Evolutionary conservation across 2,888 invertebrate genomes (phyloP).

Genomic region (Cantharis flavilabris): DNA sequence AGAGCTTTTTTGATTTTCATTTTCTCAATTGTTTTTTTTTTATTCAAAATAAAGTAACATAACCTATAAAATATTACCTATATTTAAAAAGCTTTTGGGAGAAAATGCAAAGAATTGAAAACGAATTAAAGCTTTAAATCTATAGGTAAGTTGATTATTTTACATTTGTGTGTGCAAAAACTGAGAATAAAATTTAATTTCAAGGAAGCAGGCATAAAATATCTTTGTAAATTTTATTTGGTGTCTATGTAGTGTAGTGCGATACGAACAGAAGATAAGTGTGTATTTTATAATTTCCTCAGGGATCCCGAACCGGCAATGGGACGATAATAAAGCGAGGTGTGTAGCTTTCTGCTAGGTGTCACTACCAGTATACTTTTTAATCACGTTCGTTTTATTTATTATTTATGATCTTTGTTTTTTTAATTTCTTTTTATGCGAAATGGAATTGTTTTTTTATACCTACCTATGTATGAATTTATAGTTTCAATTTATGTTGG

Average conservation of each 20-base stretch:
- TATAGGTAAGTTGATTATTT: constrained; percentile 9
- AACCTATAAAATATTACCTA: not conserved
- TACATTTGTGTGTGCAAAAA: constrained; percentile 15
- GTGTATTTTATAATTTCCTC: constrained; percentile 56
- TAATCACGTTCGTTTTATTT: constrained; percentile 38
- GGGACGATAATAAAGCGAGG: constrained; percentile 35
- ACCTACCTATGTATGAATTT: not conserved
- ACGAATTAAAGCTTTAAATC: not conserved
- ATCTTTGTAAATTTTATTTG: constrained; percentile 48
- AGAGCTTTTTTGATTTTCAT: not conserved
- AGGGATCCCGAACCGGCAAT: constrained; percentile 44
- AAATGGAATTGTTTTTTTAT: constrained; percentile 15
- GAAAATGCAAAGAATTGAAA: not conserved
- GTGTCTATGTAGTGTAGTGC: constrained; percentile 34
- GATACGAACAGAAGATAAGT: constrained; percentile 38
- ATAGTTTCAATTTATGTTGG: constrained; percentile 4
- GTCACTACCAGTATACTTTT: constrained; percentile 41
- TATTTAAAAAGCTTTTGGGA: not conserved
- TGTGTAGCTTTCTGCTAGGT: constrained; percentile 34
- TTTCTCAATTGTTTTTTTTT: not conserved
- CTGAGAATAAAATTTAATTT: constrained; percentile 47
- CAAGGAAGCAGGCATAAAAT: constrained; percentile 48
- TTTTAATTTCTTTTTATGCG: constrained; percentile 22
- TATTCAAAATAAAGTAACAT: not conserved
- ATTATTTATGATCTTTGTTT: constrained; percentile 33